phyloP scores from a whole-genome alignment of 2,888 invertebrate genomes.

The Lamproptera curius region DNA sequence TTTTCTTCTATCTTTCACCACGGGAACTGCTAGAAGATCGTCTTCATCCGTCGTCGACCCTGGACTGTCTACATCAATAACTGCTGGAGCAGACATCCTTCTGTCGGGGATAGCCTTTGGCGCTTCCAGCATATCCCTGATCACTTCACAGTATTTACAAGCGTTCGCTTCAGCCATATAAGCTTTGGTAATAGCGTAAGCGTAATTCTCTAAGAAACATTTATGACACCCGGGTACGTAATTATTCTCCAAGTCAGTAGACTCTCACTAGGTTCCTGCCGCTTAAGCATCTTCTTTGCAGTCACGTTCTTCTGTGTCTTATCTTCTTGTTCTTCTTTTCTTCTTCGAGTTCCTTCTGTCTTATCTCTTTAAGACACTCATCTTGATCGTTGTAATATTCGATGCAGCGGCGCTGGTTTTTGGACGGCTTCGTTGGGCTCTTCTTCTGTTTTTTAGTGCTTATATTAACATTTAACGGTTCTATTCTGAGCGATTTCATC shows the following conservation, averaged over 20 bases:
- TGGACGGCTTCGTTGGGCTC: constrained; percentile 65
- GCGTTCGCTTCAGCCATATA: constrained; percentile 61
- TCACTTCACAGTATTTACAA: constrained; percentile 73
- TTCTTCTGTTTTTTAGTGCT: constrained; percentile 49
- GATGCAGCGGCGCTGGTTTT: constrained; percentile 56
- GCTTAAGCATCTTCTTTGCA: constrained; percentile 46
- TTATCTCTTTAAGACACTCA: constrained; percentile 77
- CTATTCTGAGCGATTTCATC: constrained; percentile 69
- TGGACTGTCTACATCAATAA: constrained; percentile 65
- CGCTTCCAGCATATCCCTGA: constrained; percentile 64
- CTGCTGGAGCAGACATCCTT: constrained; percentile 77
- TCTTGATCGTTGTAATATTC: constrained; percentile 82
- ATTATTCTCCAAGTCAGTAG: constrained; percentile 57
- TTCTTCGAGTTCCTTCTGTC: constrained; percentile 56
- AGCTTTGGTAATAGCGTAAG: constrained; percentile 66
- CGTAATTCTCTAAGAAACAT: constrained; percentile 71
- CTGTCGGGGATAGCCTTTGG: constrained; percentile 61
- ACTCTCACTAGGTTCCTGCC: constrained; percentile 62
- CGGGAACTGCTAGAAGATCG: constrained; percentile 67
- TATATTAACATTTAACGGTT: constrained; percentile 63
- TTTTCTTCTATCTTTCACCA: constrained; percentile 65
- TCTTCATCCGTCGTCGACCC: constrained; percentile 67
- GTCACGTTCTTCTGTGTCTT: constrained; percentile 55
- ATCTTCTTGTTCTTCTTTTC: constrained; percentile 56
- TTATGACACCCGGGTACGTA: constrained; percentile 69